Conservation (phyloP, 2,888 invertebrate genomes). For the Drosophila putrida region DNA sequence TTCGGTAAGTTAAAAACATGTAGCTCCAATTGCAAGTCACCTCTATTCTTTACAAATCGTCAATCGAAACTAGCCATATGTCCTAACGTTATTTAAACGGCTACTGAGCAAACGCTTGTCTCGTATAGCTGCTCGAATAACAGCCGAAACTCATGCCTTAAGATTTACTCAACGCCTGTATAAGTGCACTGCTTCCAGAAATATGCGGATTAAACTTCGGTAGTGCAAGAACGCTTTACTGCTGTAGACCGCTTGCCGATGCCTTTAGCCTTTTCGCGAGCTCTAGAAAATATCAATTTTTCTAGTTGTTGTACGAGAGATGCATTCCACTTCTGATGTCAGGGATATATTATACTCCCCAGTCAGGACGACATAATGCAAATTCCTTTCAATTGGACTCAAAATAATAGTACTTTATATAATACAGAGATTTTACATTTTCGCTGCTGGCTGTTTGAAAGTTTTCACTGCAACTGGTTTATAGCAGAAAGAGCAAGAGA, state of each 20-base stretch:
- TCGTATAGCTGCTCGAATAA: neutral
- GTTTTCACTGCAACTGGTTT: too few relatives aligned
- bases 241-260: too few relatives aligned
- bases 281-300: neutral
- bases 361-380: neutral
- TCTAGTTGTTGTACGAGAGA: neutral
- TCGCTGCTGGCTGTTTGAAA: too few relatives aligned
- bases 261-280: neutral
- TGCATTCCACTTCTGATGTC: neutral
- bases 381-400: too few relatives aligned
- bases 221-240: too few relatives aligned
- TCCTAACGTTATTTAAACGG: neutral
- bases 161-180: too few relatives aligned
- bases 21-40: constrained; percentile 2
- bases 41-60: neutral
- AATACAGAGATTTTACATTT: too few relatives aligned
- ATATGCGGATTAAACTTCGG: too few relatives aligned
- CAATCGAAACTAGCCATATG: neutral
- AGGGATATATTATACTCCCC: neutral
- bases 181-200: too few relatives aligned
- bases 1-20: too few relatives aligned
- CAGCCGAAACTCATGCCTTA: neutral
- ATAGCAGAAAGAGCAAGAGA: too few relatives aligned
- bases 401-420: too few relatives aligned
- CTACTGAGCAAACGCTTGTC: neutral